Conservation (phyloP, 2,797 vertebrate species). For the Rhabdomys pumilio region DNA sequence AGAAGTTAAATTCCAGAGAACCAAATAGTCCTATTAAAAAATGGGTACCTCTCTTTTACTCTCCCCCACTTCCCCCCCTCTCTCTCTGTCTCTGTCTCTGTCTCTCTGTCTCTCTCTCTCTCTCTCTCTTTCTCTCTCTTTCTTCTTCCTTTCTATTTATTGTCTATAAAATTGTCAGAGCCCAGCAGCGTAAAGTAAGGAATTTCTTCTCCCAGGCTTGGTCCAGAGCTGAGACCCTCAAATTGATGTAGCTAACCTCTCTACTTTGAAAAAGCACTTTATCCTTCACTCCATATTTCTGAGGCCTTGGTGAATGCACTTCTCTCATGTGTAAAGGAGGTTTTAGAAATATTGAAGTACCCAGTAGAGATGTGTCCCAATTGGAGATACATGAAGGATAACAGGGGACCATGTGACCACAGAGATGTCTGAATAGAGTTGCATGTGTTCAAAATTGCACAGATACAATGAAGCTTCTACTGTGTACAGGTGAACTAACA, state of each 20-base stretch:
- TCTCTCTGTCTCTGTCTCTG: no score
- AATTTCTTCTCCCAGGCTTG: background rate
- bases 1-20: no score
- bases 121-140: no score
- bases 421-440: background rate
- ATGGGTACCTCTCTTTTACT: conserved; percentile 91
- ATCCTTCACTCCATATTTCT: background rate
- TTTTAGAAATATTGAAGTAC: background rate
- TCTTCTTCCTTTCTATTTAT: no score
- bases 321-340: background rate
- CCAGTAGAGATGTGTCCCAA: no score
- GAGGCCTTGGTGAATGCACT: background rate
- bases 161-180: background rate
- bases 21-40: no score
- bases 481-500: background rate
- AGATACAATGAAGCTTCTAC: background rate
- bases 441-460: background rate
- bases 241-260: fast-evolving
- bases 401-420: fast-evolving
- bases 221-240: fast-evolving
- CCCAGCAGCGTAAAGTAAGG: background rate
- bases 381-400: background rate
- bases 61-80: background rate
- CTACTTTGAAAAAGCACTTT: background rate
- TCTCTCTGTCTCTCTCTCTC: no score